Base-by-base conservation (phyloP, 2,888 invertebrate genomes). In the Nemurella pictetii region DNA sequence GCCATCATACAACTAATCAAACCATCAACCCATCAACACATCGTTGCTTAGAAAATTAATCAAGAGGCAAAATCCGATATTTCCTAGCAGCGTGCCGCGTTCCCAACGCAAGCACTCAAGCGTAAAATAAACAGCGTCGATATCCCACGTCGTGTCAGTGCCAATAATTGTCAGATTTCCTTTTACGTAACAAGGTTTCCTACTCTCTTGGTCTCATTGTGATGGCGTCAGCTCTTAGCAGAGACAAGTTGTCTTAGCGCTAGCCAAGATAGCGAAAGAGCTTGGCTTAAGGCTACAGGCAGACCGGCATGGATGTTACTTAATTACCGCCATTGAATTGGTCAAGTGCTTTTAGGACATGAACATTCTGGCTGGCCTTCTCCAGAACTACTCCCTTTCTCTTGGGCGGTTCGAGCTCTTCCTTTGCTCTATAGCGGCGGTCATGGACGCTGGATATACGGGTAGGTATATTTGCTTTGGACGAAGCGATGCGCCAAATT, bases 251-350 rank as follows among this genome's bases (percentile, higher is more conserved):
- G 55, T 55, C 55, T 55, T 55, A 55, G 55, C 55, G 9, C 12
- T 1, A 12, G 55, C 55, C 55, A 55, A 55, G 55, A 55, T 55
- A 55, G 55, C 20, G 55, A 20, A n/a, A 55, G 55, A 55, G 55
- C 12, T 12, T 55, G 55, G 55, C 55, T 55, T 55, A 55, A 12
- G 55, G 55, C 3, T n/a, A 36, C 55, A 36, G 7, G 55, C 7
- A 7, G 9, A 36, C 55, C 15, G 75, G 26, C 1, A 75, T 75
- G 28, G 75, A 75, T n/a, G 75, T 3, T 28, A n/a, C 25, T 75
- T 75, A 75, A 75, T 75, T 75, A 75, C 75, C 25, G 28, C 75
- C 75, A 75, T 75, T 75, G 75, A 75, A 75, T 75, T 75, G 75
- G 75, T 75, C 75, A 75, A 75, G 75, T 28, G 28, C 75, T 28